Evolutionary conservation across 2,888 invertebrate genomes (phyloP), one percentile per base, ranked within the genome.

Genomic region (Eupithecia tripunctaria): DNA sequence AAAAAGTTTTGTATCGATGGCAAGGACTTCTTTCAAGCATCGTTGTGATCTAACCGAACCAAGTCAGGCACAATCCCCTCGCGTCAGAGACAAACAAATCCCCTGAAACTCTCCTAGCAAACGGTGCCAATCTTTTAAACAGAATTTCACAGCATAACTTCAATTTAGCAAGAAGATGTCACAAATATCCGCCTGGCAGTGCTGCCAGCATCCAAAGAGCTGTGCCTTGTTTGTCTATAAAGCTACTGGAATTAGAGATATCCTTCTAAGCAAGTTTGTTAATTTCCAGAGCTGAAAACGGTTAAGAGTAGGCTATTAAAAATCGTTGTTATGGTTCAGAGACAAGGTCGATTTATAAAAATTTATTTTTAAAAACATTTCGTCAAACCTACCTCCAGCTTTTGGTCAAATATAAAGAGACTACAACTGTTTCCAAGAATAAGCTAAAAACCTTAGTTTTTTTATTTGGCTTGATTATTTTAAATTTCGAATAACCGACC

Each of bases 181-280:
- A 60, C 60, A 60, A 60, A 60, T 60, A 60, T 60, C 60, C 60
- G 60, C 27, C 60, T 32, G 63, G 21, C 63, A 63, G 75, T 70
- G 68, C 71, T 69, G n/a, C 66, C 63, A 71, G 65, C 78, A 60
- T 60, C 60, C 29, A 60, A 60, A 29, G 29, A 60, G 8, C 27
- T 29, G 60, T 60, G 60, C 60, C 27, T 18, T 29, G 29, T 60
- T 60, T 60, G 18, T 29, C 12, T 14, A 29, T 15, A 29, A 60
- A 60, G 60, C 75, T 79, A 79, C 81, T 79, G 80, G 74, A 80
- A 81, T 72, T 18, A 21, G 56, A 56, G 47, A 2, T 47, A 18
- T n/a, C 2, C 36, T 21, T 47, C 2, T n/a, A 51, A 21, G 47
- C 47, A n/a, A 10, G 51, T 51, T 51, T 10, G 21, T n/a, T n/a